Evolutionary conservation across 2,888 invertebrate species (phyloP).

Genomic region (Eupithecia subumbrata): DNA sequence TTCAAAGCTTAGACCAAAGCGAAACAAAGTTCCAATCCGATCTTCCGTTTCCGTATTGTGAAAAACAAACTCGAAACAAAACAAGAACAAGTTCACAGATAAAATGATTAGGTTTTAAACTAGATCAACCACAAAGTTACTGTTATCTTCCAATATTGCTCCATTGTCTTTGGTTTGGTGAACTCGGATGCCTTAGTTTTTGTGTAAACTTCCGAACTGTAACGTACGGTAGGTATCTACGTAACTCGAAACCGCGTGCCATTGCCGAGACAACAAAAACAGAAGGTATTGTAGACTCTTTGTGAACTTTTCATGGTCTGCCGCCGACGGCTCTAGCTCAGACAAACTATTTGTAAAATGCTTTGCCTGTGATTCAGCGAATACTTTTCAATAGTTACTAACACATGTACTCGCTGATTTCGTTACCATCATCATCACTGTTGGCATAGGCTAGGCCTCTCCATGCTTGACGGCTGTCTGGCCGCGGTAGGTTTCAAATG

Average conservation of each 20-base stretch:
- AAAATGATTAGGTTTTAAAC: background rate
- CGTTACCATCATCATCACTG: background rate
- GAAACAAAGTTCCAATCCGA: background rate
- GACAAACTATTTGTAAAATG: conserved; percentile 39
- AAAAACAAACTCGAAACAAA: background rate
- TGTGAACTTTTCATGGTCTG: conserved; percentile 67
- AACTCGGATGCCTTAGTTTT: conserved; percentile 57
- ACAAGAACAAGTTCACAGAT: background rate
- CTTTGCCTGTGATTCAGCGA: conserved; percentile 34
- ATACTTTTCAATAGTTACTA: background rate
- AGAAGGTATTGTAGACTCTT: conserved; percentile 58
- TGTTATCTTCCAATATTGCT: conserved; percentile 55
- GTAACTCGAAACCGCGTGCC: conserved; percentile 58
- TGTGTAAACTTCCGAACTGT: conserved; percentile 56
- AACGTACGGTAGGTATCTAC: conserved; percentile 36
- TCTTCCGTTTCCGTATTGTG: background rate
- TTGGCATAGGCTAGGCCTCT: background rate
- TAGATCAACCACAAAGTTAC: conserved; percentile 37
- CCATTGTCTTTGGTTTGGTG: conserved; percentile 66
- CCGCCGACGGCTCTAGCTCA: conserved; percentile 38
- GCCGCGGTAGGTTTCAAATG: no score
- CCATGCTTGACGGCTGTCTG: no score
- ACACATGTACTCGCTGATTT: background rate
- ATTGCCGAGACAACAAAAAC: conserved; percentile 48
- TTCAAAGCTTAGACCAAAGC: background rate